Conservation (phyloP, 2,797 vertebrate species). For the Echeneis naucrates region DNA sequence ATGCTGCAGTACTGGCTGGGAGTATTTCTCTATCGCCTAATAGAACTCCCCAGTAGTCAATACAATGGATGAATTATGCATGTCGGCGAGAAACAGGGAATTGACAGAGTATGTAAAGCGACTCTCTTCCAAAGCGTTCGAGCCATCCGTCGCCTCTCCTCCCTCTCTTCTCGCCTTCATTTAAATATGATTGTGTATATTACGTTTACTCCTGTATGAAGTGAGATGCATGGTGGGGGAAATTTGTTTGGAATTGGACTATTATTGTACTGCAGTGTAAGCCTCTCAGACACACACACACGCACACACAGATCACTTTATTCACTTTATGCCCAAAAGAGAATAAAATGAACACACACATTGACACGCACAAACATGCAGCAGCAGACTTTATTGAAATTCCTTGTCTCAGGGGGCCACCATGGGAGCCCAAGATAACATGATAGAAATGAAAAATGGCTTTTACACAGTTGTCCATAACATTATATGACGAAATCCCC, state of each 20-base stretch:
- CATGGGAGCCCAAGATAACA: slow-evolving; percentile 4
- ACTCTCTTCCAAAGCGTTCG: slow-evolving; percentile 55
- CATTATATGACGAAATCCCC: not conserved
- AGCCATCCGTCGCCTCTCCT: slow-evolving; percentile 58
- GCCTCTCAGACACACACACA: not conserved
- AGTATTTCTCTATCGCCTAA: slow-evolving; percentile 76
- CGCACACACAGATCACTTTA: not conserved
- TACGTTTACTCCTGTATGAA: slow-evolving; percentile 69
- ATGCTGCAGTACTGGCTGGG: no score
- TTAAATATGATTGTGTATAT: slow-evolving; percentile 74
- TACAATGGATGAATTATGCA: slow-evolving; percentile 83
- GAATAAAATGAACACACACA: not conserved
- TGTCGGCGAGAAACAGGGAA: slow-evolving; percentile 66
- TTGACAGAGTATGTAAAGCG: slow-evolving; percentile 82
- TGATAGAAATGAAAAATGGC: slow-evolving; percentile 2
- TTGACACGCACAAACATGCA: not conserved
- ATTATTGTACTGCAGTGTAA: slow-evolving; percentile 32
- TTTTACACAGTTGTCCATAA: not conserved
- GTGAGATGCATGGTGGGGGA: slow-evolving; percentile 24
- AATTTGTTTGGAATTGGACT: slow-evolving; percentile 63
- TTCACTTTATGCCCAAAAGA: slow-evolving; percentile 5
- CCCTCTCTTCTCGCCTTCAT: slow-evolving; percentile 62
- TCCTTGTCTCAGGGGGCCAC: slow-evolving; percentile 15
- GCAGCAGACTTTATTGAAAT: not conserved
- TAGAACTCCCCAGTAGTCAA: slow-evolving; percentile 80